A percentile compares a stretch with the other conserved stretches of the same genome.
Evolutionary conservation across 2,888 invertebrate species (phyloP).

Genomic region (Pheosia tremula): DNA sequence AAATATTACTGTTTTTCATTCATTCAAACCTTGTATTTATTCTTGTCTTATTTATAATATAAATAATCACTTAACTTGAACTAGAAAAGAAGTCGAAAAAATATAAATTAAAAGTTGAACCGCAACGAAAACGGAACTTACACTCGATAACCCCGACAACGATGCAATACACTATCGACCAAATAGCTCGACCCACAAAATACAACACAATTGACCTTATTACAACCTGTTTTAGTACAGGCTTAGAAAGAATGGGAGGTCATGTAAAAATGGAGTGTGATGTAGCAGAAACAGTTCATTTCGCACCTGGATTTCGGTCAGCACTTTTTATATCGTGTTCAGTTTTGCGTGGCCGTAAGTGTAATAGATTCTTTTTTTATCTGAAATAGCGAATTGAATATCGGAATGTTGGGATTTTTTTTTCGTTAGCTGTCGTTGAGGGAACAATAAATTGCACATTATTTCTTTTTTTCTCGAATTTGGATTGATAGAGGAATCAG

Average conservation of each 20-base stretch:
- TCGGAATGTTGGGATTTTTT: slow-evolving; percentile 15
- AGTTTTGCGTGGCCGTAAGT: slow-evolving; percentile 43
- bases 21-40: too few relatives aligned
- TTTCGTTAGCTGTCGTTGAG: slow-evolving; percentile 18
- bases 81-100: too few relatives aligned
- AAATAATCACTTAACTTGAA: too few relatives aligned
- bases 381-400: slow-evolving; percentile 25
- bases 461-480: not conserved
- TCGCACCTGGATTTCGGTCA: slow-evolving; percentile 47
- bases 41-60: too few relatives aligned
- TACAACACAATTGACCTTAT: slow-evolving; percentile 21
- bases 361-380: slow-evolving; percentile 45
- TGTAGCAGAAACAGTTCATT: slow-evolving; percentile 49
- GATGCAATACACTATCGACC: slow-evolving; percentile 41
- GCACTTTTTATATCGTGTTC: slow-evolving; percentile 40
- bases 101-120: slow-evolving; percentile 3
- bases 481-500: not conserved
- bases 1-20: too few relatives aligned
- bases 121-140: slow-evolving; percentile 43
- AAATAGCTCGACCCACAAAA: slow-evolving; percentile 31
- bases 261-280: slow-evolving; percentile 30
- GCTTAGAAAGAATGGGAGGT: slow-evolving; percentile 20
- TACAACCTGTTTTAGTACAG: slow-evolving; percentile 14
- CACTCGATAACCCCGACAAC: slow-evolving; percentile 45
- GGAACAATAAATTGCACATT: not conserved